phyloP scores from a whole-genome alignment of 2,797 vertebrate genomes.

The Sebastes matsubarae region DNA sequence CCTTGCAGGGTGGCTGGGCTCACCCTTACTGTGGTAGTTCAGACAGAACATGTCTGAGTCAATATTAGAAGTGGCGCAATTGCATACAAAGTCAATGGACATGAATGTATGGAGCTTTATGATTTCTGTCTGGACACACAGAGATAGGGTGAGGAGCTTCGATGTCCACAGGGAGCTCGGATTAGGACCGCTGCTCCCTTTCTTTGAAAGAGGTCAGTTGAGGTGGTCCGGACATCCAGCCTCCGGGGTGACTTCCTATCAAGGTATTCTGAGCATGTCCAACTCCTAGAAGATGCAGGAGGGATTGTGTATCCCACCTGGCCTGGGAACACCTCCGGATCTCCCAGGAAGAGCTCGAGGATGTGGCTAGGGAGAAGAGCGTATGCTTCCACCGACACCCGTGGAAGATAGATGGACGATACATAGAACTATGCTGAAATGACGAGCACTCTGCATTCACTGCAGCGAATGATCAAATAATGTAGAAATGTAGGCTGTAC shows the following conservation, averaged over 20 bases:
- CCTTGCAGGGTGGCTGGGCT: neutral
- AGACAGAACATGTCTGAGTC: no score
- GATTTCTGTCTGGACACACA: neutral
- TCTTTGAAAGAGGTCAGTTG: neutral
- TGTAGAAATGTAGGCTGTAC: constrained; percentile 2
- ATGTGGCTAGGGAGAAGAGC: neutral
- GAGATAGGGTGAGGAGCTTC: neutral
- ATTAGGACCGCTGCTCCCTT: neutral
- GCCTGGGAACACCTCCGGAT: neutral
- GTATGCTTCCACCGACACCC: neutral
- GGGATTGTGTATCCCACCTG: neutral
- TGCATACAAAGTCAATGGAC: no score
- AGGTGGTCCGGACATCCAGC: neutral
- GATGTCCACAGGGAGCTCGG: neutral
- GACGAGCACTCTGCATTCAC: neutral
- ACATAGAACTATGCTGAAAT: neutral
- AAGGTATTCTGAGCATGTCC: neutral
- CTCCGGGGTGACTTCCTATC: neutral
- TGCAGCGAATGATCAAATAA: constrained; percentile 12
- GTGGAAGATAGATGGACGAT: neutral
- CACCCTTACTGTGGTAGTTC: no score
- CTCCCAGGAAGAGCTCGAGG: neutral
- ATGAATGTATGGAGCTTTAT: no score
- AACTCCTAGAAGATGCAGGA: constrained; percentile 2
- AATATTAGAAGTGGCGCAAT: no score